Evolutionary conservation across 2,113 vertebrate genomes (phyloP).

Genomic region (Paraplagusia blochii): DNA sequence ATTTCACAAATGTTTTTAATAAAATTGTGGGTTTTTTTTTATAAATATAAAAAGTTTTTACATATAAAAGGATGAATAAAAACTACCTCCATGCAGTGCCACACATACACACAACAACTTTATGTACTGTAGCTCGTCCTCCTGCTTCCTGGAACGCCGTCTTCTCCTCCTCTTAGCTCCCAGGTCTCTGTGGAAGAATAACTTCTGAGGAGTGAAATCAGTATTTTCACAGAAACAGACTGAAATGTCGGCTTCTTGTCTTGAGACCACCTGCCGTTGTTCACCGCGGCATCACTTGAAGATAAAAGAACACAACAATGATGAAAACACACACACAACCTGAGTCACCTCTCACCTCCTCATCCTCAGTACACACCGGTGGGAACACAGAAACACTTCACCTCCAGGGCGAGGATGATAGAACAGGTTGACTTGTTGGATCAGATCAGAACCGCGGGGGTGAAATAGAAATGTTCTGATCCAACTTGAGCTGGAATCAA

Average conservation of each 20-base stretch:
- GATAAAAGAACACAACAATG: conserved; percentile 5
- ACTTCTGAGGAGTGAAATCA: conserved; percentile 38
- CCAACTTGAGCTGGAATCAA: background rate
- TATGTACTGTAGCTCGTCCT: too few species aligned
- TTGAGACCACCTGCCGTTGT: conserved; percentile 10
- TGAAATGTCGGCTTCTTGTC: conserved; percentile 3
- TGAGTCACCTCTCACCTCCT: background rate
- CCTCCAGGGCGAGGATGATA: background rate
- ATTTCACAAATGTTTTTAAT: too few species aligned
- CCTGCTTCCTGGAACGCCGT: background rate
- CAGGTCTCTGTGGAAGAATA: conserved; percentile 19
- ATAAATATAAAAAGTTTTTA: too few species aligned
- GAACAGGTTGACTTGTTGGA: background rate
- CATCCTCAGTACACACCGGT: background rate
- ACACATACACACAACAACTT: too few species aligned
- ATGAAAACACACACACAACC: conserved; percentile 15
- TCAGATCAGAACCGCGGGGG: background rate
- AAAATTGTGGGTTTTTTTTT: too few species aligned
- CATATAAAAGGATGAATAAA: too few species aligned
- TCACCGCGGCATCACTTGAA: conserved; percentile 4
- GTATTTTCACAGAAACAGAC: conserved; percentile 38
- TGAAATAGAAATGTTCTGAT: background rate
- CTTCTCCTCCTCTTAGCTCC: background rate
- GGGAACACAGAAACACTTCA: background rate
- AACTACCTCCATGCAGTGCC: too few species aligned